A percentile compares a stretch with the other conserved stretches of the same genome.
Evolutionary conservation across 2,113 vertebrate genomes (phyloP).

Genomic region (Rhinolophus sinicus): DNA sequence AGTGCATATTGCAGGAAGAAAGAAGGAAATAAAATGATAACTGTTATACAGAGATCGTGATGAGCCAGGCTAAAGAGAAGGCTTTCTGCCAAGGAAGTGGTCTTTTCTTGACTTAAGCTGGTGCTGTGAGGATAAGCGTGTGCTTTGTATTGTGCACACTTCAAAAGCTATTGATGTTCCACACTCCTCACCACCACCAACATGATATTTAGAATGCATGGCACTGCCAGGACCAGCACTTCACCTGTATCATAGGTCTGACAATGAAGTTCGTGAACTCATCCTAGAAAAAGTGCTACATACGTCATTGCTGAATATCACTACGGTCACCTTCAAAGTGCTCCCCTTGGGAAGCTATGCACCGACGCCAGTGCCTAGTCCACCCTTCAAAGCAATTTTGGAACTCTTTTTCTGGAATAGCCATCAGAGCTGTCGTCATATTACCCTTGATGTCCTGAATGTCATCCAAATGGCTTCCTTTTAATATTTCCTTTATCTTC

Average conservation of each 20-base stretch:
- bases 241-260: neutral
- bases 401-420: no score
- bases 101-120: neutral
- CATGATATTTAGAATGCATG: neutral
- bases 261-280: no score
- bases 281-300: no score
- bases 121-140: neutral
- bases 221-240: neutral
- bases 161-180: neutral
- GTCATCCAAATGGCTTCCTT: no score
- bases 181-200: neutral
- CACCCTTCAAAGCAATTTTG: no score
- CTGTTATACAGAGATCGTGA: neutral
- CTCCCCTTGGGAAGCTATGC: no score
- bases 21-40: neutral
- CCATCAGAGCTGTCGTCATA: no score
- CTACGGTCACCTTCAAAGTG: no score
- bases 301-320: no score
- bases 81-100: neutral
- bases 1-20: neutral
- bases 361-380: no score
- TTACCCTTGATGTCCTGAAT: no score
- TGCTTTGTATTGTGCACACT: neutral
- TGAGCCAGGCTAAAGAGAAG: neutral
- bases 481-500: no score